Evolutionary conservation across 2,113 vertebrate genomes (phyloP).

Genomic region (Ictidomys tridecemlineatus): DNA sequence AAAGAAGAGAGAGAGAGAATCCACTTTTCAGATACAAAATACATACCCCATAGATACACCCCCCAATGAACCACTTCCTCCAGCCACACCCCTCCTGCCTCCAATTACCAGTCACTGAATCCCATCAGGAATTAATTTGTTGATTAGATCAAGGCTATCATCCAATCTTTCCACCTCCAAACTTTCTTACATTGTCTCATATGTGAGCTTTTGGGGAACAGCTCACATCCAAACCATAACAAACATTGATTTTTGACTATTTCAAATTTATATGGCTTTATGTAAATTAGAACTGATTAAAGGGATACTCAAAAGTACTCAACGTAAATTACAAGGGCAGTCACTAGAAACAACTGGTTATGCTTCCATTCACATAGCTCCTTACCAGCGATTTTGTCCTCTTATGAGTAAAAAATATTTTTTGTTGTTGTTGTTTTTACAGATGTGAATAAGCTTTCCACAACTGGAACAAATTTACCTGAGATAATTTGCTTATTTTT

Average conservation of each 20-base stretch:
- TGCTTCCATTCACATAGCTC: not conserved
- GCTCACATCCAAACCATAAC: too few relatives aligned
- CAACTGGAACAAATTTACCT: not conserved
- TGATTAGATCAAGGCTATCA: too few relatives aligned
- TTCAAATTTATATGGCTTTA: not conserved
- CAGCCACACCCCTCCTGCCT: too few relatives aligned
- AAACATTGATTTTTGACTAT: not conserved
- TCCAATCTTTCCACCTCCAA: too few relatives aligned
- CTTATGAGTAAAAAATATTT: not conserved
- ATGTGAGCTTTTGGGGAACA: too few relatives aligned
- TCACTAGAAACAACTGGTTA: not conserved
- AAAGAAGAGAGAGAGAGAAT: too few relatives aligned
- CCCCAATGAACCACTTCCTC: too few relatives aligned
- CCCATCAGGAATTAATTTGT: too few relatives aligned
- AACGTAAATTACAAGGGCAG: not conserved
- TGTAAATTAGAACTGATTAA: not conserved
- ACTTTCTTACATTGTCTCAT: too few relatives aligned
- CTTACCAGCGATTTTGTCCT: not conserved
- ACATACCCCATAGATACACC: too few relatives aligned
- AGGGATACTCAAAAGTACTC: not conserved
- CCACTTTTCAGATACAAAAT: too few relatives aligned
- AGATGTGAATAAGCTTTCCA: not conserved
- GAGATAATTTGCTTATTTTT: not conserved
- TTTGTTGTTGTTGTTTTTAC: not conserved
- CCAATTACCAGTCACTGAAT: too few relatives aligned